A percentile compares a stretch with the other conserved stretches of the same genome.
phyloP scores from a whole-genome alignment of 1,140 invertebrate genomes.

The Phymastichus coffea region DNA sequence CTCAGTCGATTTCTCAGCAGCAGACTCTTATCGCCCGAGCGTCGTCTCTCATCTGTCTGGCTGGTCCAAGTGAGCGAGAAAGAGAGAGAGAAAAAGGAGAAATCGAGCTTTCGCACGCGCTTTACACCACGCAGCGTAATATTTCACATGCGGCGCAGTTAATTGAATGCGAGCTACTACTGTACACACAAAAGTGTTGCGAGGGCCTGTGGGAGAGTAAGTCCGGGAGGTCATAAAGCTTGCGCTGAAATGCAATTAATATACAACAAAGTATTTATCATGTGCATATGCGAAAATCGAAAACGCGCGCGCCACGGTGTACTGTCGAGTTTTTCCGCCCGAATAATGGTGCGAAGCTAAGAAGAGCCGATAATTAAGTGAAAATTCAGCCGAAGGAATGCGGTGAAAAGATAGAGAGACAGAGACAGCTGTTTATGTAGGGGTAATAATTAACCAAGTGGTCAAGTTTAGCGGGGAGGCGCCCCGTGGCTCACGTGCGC shows the following conservation, averaged over 20 bases:
- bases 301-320: background rate
- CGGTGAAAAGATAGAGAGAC: slow-evolving; percentile 21
- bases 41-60: slow-evolving; percentile 1
- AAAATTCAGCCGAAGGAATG: slow-evolving; percentile 4
- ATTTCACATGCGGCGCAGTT: slow-evolving; percentile 53
- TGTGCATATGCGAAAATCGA: background rate
- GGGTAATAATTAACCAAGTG: slow-evolving; percentile 52
- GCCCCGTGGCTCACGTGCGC: slow-evolving; percentile 37
- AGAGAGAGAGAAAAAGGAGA: too few species aligned
- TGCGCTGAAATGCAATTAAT: slow-evolving; percentile 21
- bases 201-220: background rate
- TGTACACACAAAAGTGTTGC: slow-evolving; percentile 33
- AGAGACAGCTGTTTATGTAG: slow-evolving; percentile 31
- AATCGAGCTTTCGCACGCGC: slow-evolving; percentile 3
- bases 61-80: too few species aligned
- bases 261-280: slow-evolving; percentile 22
- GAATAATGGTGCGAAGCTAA: background rate
- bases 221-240: slow-evolving; percentile 13
- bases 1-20: too few species aligned
- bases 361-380: slow-evolving; percentile 15
- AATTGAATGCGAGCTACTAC: slow-evolving; percentile 59
- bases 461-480: slow-evolving; percentile 51
- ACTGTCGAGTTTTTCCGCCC: background rate
- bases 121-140: slow-evolving; percentile 47
- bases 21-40: too few species aligned